A percentile compares a stretch with the other conserved stretches of the same genome.
These are phyloP conservation scores for Oreochromis spilurus DNA, from an alignment of 2,113 vertebrate species.

Conservation along the genomic window DNA sequence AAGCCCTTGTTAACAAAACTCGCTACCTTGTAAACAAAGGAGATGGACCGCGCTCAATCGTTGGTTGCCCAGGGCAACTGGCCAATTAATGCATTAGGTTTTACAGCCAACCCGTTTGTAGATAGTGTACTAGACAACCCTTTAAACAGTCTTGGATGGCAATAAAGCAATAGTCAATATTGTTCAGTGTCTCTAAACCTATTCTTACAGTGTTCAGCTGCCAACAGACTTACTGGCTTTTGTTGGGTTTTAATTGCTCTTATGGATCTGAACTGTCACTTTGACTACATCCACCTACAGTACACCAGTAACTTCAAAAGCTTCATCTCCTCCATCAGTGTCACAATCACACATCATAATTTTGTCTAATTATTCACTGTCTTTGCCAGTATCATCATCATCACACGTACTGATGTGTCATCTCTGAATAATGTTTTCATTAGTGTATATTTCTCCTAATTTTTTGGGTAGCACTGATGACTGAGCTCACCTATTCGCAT, in stretches of 20 bases:
- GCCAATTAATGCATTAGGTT: conserved; percentile 13
- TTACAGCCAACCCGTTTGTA: background rate
- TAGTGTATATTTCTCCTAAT: background rate
- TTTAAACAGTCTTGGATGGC: background rate
- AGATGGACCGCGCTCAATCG: background rate
- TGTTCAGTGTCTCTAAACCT: background rate
- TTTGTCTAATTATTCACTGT: background rate
- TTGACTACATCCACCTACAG: background rate
- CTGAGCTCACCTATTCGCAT: background rate
- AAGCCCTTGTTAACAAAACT: background rate
- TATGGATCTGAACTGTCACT: background rate
- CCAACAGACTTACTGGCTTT: background rate
- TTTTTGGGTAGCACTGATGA: background rate
- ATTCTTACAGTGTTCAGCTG: background rate
- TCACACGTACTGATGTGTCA: background rate
- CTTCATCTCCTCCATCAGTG: background rate
- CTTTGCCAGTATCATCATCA: background rate
- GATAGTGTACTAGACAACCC: background rate
- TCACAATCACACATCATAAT: background rate
- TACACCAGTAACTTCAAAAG: background rate
- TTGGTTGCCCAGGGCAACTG: background rate
- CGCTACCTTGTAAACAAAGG: background rate
- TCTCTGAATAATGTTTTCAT: background rate
- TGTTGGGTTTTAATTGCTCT: background rate
- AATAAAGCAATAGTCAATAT: background rate